Evolutionary conservation across 2,113 vertebrate species (phyloP).

Genomic region (Isurus oxyrinchus): DNA sequence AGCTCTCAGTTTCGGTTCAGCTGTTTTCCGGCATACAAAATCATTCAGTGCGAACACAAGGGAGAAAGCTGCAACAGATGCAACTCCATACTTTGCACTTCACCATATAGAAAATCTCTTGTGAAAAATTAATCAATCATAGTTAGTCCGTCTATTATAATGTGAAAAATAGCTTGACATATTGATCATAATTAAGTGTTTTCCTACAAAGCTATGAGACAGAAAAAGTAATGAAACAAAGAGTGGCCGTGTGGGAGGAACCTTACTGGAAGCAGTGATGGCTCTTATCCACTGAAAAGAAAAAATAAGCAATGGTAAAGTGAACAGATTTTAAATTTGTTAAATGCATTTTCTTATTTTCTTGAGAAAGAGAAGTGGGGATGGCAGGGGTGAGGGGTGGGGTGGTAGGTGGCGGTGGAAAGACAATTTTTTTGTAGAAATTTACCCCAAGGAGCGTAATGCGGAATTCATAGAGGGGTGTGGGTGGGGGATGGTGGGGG

Average conservation of each 20-base stretch:
- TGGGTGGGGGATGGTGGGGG: not conserved
- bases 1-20: slow-evolving; percentile 41
- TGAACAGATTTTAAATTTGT: not conserved
- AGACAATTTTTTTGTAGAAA: not conserved
- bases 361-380: not conserved
- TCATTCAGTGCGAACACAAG: slow-evolving; percentile 39
- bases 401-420: not conserved
- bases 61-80: slow-evolving; percentile 16
- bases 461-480: not conserved
- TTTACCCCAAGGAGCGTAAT: not conserved
- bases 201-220: slow-evolving; percentile 10
- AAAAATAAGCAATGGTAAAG: not conserved
- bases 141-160: too few relatives aligned
- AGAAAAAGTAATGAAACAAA: not conserved
- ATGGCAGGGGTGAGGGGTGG: not conserved
- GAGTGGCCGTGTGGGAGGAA: not conserved
- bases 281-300: not conserved
- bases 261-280: not conserved
- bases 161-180: slow-evolving; percentile 12
- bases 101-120: not conserved
- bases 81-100: slow-evolving; percentile 10
- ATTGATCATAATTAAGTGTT: slow-evolving; percentile 13
- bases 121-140: slow-evolving; percentile 33
- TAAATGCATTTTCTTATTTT: not conserved
- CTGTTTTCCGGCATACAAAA: slow-evolving; percentile 44